These are phyloP conservation scores for Leptopterna dolabrata DNA, from an alignment of 2,888 invertebrate genomes.

Conservation along the genomic window DNA sequence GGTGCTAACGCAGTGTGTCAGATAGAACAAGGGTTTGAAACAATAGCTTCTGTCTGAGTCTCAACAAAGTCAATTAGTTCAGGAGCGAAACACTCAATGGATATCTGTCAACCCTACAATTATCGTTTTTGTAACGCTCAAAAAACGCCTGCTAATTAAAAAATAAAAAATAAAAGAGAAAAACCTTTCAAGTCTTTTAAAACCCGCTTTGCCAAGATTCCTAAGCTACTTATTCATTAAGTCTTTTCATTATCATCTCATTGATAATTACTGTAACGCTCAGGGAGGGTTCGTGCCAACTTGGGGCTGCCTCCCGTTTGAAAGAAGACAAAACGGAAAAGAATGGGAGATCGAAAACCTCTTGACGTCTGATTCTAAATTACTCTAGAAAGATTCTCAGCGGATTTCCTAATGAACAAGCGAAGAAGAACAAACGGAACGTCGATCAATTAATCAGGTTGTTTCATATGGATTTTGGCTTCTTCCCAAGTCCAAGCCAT, in stretches of 20 bases:
- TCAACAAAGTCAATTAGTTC: slow-evolving; percentile 19
- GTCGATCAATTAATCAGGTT: slow-evolving; percentile 32
- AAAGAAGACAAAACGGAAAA: not conserved
- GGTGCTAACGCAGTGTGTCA: not conserved
- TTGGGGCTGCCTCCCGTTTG: not conserved
- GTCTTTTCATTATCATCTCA: slow-evolving; percentile 18
- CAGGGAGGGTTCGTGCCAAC: not conserved
- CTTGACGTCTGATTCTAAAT: not conserved
- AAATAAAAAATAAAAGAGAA: not conserved
- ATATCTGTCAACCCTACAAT: not conserved
- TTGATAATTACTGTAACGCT: not conserved
- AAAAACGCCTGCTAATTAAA: not conserved
- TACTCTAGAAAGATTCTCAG: not conserved
- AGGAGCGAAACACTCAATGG: not conserved
- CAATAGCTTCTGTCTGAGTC: slow-evolving; percentile 15
- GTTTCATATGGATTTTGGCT: slow-evolving; percentile 25
- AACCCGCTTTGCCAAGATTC: not conserved
- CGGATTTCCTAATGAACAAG: slow-evolving; percentile 21
- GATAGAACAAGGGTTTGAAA: slow-evolving; percentile 1
- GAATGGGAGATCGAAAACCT: not conserved
- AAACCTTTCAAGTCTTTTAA: not conserved
- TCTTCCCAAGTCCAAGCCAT: slow-evolving; percentile 26
- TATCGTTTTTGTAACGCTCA: not conserved
- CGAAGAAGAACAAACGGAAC: slow-evolving; percentile 22
- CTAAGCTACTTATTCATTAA: not conserved